Evolutionary conservation across 2,797 vertebrate genomes (phyloP).

Genomic region (Clarias platycephalus): DNA sequence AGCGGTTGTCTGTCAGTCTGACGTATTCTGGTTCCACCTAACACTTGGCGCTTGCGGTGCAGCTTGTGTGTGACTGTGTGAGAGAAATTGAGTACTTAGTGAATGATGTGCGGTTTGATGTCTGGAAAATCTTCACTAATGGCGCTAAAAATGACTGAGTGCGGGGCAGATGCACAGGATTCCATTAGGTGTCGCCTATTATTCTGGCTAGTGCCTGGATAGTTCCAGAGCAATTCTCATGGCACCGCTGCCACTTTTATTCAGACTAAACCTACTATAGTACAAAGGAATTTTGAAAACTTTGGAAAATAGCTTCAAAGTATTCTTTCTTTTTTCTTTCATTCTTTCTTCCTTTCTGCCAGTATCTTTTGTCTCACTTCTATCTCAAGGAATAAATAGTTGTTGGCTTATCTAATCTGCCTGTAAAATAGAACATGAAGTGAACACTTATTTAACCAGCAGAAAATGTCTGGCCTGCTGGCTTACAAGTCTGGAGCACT

Average conservation of each 20-base stretch:
- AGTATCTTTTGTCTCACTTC: constrained; percentile 39
- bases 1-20: constrained; percentile 36
- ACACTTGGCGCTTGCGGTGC: constrained; percentile 58
- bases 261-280: constrained; percentile 23
- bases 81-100: constrained; percentile 35
- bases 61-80: constrained; percentile 57
- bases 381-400: constrained; percentile 33
- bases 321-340: constrained; percentile 36
- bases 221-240: constrained; percentile 41
- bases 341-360: constrained; percentile 42
- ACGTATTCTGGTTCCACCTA: constrained; percentile 51
- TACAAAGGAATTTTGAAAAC: constrained; percentile 25
- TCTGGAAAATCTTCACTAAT: constrained; percentile 41
- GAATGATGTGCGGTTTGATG: constrained; percentile 33
- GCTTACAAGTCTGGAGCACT: constrained; percentile 16
- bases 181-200: constrained; percentile 72
- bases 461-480: constrained; percentile 64
- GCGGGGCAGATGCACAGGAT: constrained; percentile 44
- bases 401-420: constrained; percentile 55
- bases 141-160: constrained; percentile 41
- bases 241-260: constrained; percentile 20
- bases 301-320: constrained; percentile 26
- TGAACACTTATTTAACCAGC: constrained; percentile 69
- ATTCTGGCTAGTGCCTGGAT: constrained; percentile 50
- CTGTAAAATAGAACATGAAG: constrained; percentile 60